These are phyloP conservation scores for Tichodroma muraria DNA, from an alignment of 2,113 vertebrate species.

Conservation along the genomic window DNA sequence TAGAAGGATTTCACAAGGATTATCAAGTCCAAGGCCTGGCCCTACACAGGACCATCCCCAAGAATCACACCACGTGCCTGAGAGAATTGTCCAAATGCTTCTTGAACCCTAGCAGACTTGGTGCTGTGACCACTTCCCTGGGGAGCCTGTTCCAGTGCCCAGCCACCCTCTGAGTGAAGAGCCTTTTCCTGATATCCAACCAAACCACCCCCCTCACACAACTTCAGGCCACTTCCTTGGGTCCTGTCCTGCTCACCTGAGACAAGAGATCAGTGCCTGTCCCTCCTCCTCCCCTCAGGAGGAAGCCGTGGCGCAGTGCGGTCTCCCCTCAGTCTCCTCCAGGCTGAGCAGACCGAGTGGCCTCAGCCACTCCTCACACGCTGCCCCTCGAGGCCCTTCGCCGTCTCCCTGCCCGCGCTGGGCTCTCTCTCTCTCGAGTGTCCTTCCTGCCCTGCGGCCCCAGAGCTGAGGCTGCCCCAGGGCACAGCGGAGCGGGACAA, in stretches of 20 bases:
- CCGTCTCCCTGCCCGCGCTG: no score
- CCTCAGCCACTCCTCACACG: rapidly evolving
- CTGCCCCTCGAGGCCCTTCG: neutral
- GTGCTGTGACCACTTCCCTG: no score
- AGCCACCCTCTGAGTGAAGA: rapidly evolving
- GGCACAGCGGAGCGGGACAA: neutral
- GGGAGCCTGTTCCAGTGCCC: neutral
- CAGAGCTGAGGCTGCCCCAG: neutral
- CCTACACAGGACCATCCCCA: no score
- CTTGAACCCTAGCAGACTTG: neutral
- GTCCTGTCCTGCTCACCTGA: no score
- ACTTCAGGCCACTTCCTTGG: neutral
- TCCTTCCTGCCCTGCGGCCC: no score
- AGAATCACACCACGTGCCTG: no score
- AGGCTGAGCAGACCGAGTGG: neutral
- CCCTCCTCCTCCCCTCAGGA: neutral
- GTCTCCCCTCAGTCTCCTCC: neutral
- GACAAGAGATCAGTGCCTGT: neutral
- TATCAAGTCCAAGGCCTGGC: no score
- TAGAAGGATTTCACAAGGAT: neutral
- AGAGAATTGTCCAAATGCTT: neutral
- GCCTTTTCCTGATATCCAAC: neutral
- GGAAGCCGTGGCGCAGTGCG: neutral
- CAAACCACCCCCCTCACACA: neutral
- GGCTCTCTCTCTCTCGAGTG: no score